Conservation (phyloP, 1,140 invertebrate genomes). For the Coptotermes formosanus region DNA sequence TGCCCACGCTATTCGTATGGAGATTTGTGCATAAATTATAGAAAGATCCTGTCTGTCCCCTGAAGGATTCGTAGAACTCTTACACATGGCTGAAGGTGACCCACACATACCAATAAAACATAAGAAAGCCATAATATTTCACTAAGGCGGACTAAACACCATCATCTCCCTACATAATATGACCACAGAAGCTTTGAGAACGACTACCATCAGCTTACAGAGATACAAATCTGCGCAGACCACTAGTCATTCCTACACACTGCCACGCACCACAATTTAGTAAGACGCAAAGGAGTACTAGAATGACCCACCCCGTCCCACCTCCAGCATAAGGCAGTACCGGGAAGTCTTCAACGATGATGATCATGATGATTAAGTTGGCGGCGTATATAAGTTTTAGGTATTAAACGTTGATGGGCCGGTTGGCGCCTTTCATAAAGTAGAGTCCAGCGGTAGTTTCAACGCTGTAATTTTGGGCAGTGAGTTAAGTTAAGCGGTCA, state of each 20-base stretch:
- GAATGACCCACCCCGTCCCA: background rate
- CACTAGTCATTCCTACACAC: background rate
- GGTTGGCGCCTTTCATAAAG: background rate
- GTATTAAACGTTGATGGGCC: background rate
- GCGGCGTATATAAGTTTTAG: background rate
- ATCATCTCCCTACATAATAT: background rate
- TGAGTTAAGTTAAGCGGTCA: constrained; percentile 15
- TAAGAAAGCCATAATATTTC: background rate
- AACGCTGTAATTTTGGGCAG: background rate
- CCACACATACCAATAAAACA: background rate
- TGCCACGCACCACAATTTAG: no score
- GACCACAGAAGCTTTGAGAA: background rate
- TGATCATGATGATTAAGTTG: constrained; percentile 8
- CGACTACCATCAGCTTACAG: no score
- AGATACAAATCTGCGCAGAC: background rate
- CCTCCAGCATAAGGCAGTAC: background rate
- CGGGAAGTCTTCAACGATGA: background rate
- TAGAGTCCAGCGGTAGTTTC: background rate
- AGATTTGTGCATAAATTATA: background rate
- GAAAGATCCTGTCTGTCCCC: background rate
- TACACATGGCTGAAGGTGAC: background rate
- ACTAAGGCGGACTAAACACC: background rate
- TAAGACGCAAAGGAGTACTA: no score
- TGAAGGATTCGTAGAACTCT: background rate
- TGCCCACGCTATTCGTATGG: background rate